phyloP scores from a whole-genome alignment of 2,797 vertebrate species.

The Phalanger gymnotis region DNA sequence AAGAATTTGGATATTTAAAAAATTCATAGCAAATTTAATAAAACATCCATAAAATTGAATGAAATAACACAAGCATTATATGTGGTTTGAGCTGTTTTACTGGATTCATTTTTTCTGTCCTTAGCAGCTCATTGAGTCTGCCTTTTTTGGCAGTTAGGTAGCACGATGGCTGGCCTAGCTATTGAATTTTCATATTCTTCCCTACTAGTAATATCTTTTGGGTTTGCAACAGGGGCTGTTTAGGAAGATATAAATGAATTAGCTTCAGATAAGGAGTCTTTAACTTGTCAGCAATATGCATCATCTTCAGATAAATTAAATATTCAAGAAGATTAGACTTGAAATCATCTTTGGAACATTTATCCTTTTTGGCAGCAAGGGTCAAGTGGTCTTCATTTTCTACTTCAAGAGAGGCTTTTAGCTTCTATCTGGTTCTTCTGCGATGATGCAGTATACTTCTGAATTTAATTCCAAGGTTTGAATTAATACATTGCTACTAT shows the following conservation, averaged over 20 bases:
- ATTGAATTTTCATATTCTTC: slow-evolving; percentile 26
- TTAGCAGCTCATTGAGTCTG: background rate
- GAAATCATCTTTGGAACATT: background rate
- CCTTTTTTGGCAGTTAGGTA: background rate
- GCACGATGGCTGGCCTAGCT: background rate
- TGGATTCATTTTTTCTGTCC: background rate
- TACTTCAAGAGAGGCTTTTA: slow-evolving; percentile 13
- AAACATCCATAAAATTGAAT: slow-evolving; percentile 2
- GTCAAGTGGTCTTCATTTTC: slow-evolving; percentile 2
- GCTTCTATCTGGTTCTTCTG: background rate
- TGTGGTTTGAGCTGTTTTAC: background rate
- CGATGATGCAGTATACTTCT: slow-evolving; percentile 16
- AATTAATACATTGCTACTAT: slow-evolving; percentile 30
- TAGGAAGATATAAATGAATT: background rate
- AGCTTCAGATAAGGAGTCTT: background rate
- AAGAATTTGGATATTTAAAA: background rate
- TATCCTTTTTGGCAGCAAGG: background rate
- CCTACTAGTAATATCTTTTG: background rate
- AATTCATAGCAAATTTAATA: background rate
- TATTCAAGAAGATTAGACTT: background rate
- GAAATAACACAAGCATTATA: background rate
- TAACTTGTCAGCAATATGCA: background rate
- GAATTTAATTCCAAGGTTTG: slow-evolving; percentile 46
- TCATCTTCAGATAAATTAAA: background rate
- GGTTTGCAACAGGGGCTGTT: slow-evolving; percentile 7